phyloP scores from a whole-genome alignment of 2,888 invertebrate species.

The Cremastinae sp. region DNA sequence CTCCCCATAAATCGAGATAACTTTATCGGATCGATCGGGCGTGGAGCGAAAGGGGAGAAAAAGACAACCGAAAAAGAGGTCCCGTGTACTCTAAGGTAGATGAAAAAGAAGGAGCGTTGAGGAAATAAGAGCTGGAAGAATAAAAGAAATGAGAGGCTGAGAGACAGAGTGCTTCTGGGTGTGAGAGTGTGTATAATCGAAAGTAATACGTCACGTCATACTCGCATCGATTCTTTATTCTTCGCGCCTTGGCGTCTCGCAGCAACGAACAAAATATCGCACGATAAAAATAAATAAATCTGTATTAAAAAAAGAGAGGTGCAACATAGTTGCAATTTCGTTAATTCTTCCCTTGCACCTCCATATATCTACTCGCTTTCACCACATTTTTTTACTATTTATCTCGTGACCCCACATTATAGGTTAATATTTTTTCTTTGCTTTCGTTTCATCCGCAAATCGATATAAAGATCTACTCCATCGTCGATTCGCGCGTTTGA shows the following conservation, averaged over 20 bases:
- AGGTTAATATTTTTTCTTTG: conserved; percentile 25
- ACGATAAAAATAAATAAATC: conserved; percentile 1
- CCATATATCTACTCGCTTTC: background rate
- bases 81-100: conserved; percentile 8
- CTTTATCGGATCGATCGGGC: conserved; percentile 52
- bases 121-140: conserved; percentile 25
- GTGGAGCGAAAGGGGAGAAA: conserved; percentile 8
- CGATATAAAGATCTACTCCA: conserved; percentile 55
- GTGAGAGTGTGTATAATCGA: conserved; percentile 55
- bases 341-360: conserved; percentile 6
- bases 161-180: conserved; percentile 47
- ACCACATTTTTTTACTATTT: conserved; percentile 25
- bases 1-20: conserved; percentile 56
- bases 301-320: conserved; percentile 15
- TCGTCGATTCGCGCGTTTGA: conserved; percentile 53
- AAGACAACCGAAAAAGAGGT: conserved; percentile 21
- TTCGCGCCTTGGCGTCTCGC: conserved; percentile 20
- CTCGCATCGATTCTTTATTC: conserved; percentile 59
- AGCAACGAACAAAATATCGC: background rate
- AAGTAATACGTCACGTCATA: conserved; percentile 61
- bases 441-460: conserved; percentile 53
- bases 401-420: conserved; percentile 30
- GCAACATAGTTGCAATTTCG: conserved; percentile 8
- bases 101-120: background rate
- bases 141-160: conserved; percentile 18